These are phyloP conservation scores for Cebidichthys violaceus DNA, from an alignment of 2,113 vertebrate genomes.

Conservation along the genomic window DNA sequence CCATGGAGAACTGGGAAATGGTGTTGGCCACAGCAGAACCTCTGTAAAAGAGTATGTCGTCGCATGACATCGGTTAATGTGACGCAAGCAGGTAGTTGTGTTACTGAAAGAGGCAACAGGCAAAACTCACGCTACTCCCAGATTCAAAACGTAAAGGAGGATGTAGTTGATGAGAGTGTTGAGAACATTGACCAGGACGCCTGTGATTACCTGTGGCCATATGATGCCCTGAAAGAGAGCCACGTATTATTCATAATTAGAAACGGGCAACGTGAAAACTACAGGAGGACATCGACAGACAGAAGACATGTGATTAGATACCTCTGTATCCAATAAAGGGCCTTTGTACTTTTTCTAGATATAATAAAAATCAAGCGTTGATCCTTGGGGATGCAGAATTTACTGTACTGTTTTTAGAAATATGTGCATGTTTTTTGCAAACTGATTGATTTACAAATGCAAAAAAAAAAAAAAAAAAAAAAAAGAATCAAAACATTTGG, in stretches of 20 bases:
- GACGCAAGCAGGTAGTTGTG: neutral
- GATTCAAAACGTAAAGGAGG: slow-evolving; percentile 84
- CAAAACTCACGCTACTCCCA: slow-evolving; percentile 91
- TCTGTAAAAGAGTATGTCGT: slow-evolving; percentile 70
- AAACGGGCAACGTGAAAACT: neutral
- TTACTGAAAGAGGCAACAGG: neutral
- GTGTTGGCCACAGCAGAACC: slow-evolving; percentile 90
- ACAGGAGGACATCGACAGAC: neutral
- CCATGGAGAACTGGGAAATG: slow-evolving; percentile 85
- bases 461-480: neutral
- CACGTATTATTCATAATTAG: neutral
- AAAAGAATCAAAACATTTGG: neutral
- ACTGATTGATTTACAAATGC: neutral
- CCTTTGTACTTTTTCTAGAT: neutral
- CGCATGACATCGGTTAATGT: neutral
- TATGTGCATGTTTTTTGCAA: neutral
- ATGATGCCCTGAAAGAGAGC: slow-evolving; percentile 87
- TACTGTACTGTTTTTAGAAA: neutral
- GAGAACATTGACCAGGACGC: slow-evolving; percentile 87
- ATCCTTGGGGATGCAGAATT: neutral
- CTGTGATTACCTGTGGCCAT: slow-evolving; percentile 90
- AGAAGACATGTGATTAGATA: neutral
- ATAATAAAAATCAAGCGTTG: too few relatives aligned
- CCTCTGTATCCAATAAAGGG: neutral
- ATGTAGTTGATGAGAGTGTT: slow-evolving; percentile 90